Conservation (phyloP, 2,113 vertebrate species). For the Tapirus terrestris region DNA sequence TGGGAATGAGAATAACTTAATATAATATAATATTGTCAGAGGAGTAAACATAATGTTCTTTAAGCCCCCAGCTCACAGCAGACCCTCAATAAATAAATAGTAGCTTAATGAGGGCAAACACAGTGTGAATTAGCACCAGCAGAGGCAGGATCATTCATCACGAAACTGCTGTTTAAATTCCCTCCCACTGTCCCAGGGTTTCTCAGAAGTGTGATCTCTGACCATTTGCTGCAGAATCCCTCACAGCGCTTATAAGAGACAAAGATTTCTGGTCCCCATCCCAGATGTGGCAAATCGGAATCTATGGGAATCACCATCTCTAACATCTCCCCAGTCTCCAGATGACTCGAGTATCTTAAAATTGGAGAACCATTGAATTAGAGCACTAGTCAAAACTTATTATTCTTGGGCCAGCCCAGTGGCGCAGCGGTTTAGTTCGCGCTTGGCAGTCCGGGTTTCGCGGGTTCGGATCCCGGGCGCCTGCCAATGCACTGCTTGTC, state of each 20-base stretch:
- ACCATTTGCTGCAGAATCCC: background rate
- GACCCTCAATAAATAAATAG: background rate
- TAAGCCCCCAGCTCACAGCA: background rate
- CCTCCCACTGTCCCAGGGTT: background rate
- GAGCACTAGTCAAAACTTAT: background rate
- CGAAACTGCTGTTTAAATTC: background rate
- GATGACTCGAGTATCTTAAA: background rate
- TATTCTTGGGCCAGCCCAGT: background rate
- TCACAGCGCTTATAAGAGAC: background rate
- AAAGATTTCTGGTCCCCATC: background rate
- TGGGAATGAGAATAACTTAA: background rate
- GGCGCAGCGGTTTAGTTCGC: no score
- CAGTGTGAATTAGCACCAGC: background rate
- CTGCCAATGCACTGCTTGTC: no score
- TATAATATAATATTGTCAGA: background rate
- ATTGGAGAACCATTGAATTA: background rate
- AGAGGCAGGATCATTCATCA: background rate
- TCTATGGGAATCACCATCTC: background rate
- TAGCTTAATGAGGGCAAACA: background rate
- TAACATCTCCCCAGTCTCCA: background rate
- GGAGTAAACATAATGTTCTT: background rate
- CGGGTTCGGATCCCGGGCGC: no score
- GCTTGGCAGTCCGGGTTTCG: no score
- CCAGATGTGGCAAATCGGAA: background rate
- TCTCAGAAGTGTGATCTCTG: background rate